Percentiles rank a stretch among this genome's conserved stretches.
Conservation (phyloP, 2,113 vertebrate genomes). For the Muntiacus reevesi region DNA sequence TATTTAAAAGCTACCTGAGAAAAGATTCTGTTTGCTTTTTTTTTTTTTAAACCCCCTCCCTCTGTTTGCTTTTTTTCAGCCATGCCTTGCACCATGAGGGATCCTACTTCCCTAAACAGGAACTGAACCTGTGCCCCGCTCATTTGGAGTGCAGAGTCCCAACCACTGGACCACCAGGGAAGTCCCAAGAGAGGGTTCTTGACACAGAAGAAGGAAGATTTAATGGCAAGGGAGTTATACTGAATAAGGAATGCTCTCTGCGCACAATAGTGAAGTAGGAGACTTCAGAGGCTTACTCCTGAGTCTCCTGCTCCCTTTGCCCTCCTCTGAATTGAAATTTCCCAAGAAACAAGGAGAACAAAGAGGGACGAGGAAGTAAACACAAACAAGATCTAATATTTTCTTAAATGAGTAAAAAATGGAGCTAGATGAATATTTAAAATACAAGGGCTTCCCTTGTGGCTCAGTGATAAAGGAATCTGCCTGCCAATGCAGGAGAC, state of each 20-base stretch:
- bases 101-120: not conserved
- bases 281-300: not conserved
- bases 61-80: not conserved
- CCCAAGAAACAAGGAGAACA: not conserved
- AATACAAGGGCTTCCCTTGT: not conserved
- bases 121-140: not conserved
- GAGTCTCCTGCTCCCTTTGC: not conserved
- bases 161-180: not conserved
- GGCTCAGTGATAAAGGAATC: not conserved
- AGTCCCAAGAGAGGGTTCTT: not conserved
- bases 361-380: not conserved
- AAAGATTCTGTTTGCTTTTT: not conserved
- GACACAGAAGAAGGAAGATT: not conserved
- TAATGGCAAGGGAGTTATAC: not conserved
- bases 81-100: not conserved
- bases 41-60: not conserved
- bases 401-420: not conserved
- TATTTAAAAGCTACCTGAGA: slow-evolving; percentile 7
- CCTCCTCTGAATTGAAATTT: not conserved
- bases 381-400: not conserved
- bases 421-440: not conserved
- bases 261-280: not conserved
- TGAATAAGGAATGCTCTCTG: not conserved
- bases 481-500: not conserved
- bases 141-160: not conserved